A percentile compares a stretch with the other conserved stretches of the same genome.
Conservation (phyloP, 1,140 invertebrate genomes). For the Pachypeltis micranthus region DNA sequence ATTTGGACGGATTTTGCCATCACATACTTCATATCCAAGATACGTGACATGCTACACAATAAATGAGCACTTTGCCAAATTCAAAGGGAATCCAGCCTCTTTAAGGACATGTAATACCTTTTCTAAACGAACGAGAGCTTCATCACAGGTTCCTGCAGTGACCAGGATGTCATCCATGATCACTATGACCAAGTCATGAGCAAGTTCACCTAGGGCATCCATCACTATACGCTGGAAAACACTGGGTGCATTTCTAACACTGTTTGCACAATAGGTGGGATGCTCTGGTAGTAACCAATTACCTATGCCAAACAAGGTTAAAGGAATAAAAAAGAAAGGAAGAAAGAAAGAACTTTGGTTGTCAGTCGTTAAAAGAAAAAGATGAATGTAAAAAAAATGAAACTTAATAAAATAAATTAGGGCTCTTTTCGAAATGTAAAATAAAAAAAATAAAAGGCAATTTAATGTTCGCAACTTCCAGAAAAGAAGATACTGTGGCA, state of each 20-base stretch:
- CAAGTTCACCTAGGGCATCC: neutral
- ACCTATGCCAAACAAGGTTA: too few relatives aligned
- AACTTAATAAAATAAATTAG: too few relatives aligned
- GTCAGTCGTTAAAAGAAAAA: too few relatives aligned
- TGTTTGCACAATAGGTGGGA: too few relatives aligned
- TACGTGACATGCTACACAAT: slow-evolving; percentile 27
- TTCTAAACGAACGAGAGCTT: slow-evolving; percentile 1
- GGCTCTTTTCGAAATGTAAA: too few relatives aligned
- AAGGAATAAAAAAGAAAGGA: too few relatives aligned
- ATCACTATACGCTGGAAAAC: slow-evolving; percentile 36
- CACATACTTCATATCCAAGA: slow-evolving; percentile 27
- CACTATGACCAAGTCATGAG: neutral
- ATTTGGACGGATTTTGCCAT: slow-evolving; percentile 23
- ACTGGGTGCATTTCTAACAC: slow-evolving; percentile 34
- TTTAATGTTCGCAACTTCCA: too few relatives aligned
- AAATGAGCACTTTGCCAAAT: slow-evolving; percentile 30
- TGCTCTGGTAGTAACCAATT: too few relatives aligned
- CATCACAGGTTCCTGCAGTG: neutral
- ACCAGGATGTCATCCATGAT: neutral
- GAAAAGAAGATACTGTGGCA: too few relatives aligned
- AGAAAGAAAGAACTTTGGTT: too few relatives aligned
- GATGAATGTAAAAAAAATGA: too few relatives aligned
- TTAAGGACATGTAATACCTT: slow-evolving; percentile 5
- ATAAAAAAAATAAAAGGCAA: too few relatives aligned
- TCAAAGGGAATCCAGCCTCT: slow-evolving; percentile 9